Base-by-base conservation (phyloP, 2,113 vertebrate genomes). In the Rhabdornis inornatus region DNA sequence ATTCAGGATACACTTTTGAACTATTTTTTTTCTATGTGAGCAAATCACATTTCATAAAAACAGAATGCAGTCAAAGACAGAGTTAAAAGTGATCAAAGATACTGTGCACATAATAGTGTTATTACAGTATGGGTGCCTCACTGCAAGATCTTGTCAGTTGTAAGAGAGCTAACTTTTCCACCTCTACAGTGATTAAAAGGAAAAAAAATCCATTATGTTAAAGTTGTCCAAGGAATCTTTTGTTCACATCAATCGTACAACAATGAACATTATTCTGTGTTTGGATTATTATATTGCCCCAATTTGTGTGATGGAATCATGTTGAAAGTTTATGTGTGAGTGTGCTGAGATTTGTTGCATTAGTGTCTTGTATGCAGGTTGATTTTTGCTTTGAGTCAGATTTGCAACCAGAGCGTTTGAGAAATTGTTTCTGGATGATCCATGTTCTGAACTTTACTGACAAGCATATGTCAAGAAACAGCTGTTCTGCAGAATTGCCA, bases 281-380 rank as follows among this genome's bases (percentile, higher is more conserved):
- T 61, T 56, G 18, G 4, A 10, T 65, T 81, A 39, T 13, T 53
- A 7, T 21, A 49, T 61, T 21, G 8, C 28, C 9, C 7, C 35
- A n/a, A 30, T 24, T n/a, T 59, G 2, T 24, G 3, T 39, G 14
- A 24, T 85, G 33, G 30, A 20, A 24, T 44, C 5, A 23, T 7
- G 9, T 5, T 72, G 10, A 44, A 72, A 39, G 3, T 22, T 63
- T n/a, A 17, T 64, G 1, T 1, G 1, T 2, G 2, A 20, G 2
- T 13, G 2, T 18, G 18, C 3, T 40, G 13, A 17, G 42, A 50
- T 82, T 81, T 79, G 7, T n/a, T 60, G 9, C 18, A 25, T 44
- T 45, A n/a, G 1, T 56, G 47, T 87, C 7, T 30, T 49, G 9
- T 14, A 25, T 45, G 31, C 31, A 45, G 13, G 25, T 13, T 74